Base-by-base conservation (phyloP, 2,113 vertebrate genomes). In the Nothoprocta perdicaria region DNA sequence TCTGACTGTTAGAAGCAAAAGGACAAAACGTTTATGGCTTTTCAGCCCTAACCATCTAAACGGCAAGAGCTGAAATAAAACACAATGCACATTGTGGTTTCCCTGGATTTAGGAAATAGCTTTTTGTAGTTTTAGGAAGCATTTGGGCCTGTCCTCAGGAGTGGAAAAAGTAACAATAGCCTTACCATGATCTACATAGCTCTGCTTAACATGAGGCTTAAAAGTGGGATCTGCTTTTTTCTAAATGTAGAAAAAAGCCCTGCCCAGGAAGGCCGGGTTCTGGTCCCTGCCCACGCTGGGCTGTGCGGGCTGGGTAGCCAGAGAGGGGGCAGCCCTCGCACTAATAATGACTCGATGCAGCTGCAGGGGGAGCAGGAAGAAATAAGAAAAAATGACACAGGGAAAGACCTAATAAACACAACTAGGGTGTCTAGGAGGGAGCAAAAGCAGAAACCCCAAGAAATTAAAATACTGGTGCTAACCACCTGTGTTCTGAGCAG, bases 21-120 rank as follows among this genome's bases (percentile, higher is more conserved):
- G 46, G 52, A 1, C 4, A 0, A 23, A 33, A 16, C 0, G 4
- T 27, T 29, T 33, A 63, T 57, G 46, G 77, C n/a, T 80, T 45
- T 22, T 53, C 60, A 77, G 71, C 63, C 73, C 65, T n/a, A 16
- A 66, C 14, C 12, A 1, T 1, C 9, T 0, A 4, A 67, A 35
- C 1, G 1, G 1, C 1, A 15, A 3, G 35, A 33, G 35, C 27
- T 52, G 29, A 46, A 29, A 7, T 45, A 29, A 16, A 2, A 15
- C 21, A 3, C 6, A 19, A 0, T 43, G 29, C 40, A 2, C 6
- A 12, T 14, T 31, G 8, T 27, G 16, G 17, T 38, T 2, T 26
- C 16, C 15, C 45, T 17, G 45, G 45, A 45, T 45, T 45, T 17
- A 17, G 16, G 45, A 45, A 45, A 45, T 45, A 45, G 15, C 45